Base-by-base conservation (phyloP, 2,888 invertebrate species). In the Sabatieria punctata region DNA sequence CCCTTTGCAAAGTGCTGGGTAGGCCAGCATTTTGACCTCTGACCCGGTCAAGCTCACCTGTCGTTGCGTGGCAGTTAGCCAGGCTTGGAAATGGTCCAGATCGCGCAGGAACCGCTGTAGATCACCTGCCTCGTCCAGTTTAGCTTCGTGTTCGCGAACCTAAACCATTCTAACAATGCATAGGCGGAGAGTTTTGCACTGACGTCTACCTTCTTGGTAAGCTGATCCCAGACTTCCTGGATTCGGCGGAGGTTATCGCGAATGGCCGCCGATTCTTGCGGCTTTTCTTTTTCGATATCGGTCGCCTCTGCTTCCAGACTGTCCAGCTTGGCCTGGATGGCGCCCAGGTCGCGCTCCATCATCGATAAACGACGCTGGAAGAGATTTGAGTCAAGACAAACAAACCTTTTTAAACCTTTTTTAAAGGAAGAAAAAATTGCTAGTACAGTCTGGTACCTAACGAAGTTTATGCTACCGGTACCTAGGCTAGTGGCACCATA, bases 51-150 rank as follows among this genome's bases (percentile, higher is more conserved):
- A n/a, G n/a, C n/a, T n/a, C 35, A 52, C 55, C 52, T 93, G 91
- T n/a, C 89, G 93, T 73, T 97, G 95, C 0, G 95, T 95, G 71
- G 91, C 88, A 47, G 91, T 88, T 56, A 99, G 76, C 95, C 95
- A 97, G 1, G 86, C 80, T 52, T 93, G 91, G 86, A 99, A 99
- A 73, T 97, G 95, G 71, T 99, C 99, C 61, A 99, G 78, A 68
- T 97, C 95, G 52, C 95, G 81, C 57, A 93, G 74, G 80, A 93
- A 93, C 26, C 95, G 78, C 68, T 99, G 97, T 56, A 99, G 73
- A 64, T 99, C 97, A 41, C 95, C 95, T 3, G 95, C 95, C 68
- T 97, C 97, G 68, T 97, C 97, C 65, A 99, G 71, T 66, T 95
- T 93, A 1, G 93, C 80, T 68, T 99, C 97, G 54, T 97, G 82